Evolutionary conservation across 2,888 invertebrate species (phyloP).

Genomic region (Thera britannica): DNA sequence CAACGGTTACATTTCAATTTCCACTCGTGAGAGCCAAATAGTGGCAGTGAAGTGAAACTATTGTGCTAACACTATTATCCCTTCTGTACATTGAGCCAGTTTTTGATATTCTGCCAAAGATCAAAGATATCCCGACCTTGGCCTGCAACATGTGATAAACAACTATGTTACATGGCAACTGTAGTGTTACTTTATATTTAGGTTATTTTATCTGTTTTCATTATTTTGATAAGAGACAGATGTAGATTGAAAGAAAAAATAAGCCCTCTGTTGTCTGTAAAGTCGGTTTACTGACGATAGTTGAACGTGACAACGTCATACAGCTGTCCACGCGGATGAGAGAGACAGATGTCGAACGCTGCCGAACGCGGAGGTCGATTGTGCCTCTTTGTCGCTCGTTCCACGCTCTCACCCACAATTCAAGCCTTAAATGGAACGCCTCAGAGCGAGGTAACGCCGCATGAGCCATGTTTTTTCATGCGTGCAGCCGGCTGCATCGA

Average conservation of each 20-base stretch:
- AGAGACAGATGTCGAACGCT: too few species aligned
- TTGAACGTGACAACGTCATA: too few species aligned
- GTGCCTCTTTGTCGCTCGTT: too few species aligned
- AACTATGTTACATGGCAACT: constrained; percentile 26
- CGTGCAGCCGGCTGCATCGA: too few species aligned
- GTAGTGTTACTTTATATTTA: constrained; percentile 10
- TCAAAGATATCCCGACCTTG: constrained; percentile 51
- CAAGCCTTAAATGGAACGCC: too few species aligned
- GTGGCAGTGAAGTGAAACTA: not conserved
- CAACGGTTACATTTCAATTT: not conserved
- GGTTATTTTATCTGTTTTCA: constrained; percentile 2
- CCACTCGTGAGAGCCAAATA: not conserved
- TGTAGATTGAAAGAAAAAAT: not conserved
- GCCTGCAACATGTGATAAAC: constrained; percentile 39
- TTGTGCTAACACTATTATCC: not conserved
- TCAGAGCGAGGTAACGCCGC: too few species aligned
- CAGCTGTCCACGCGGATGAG: too few species aligned
- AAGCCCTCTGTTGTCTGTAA: too few species aligned
- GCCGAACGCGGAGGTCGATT: too few species aligned
- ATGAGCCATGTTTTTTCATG: too few species aligned
- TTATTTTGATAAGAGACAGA: constrained; percentile 6
- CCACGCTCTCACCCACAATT: too few species aligned
- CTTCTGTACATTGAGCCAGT: constrained; percentile 22
- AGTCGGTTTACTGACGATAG: too few species aligned
- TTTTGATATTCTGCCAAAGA: constrained; percentile 58